Conservation (phyloP, 2,888 invertebrate species). For the Exocentrus adspersus region DNA sequence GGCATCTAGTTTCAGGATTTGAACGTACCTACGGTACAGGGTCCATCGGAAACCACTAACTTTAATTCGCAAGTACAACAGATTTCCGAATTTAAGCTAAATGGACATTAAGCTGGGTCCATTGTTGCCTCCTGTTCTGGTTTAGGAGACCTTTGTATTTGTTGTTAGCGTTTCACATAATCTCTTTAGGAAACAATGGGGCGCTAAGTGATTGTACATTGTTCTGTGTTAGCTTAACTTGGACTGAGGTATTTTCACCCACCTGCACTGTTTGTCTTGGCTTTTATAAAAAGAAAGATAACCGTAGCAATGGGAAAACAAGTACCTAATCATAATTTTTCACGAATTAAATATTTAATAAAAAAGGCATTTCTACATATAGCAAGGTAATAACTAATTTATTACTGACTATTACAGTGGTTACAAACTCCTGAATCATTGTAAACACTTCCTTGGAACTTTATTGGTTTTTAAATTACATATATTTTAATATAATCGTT, state of each 20-base stretch:
- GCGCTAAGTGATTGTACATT: slow-evolving; percentile 1
- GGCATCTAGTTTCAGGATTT: too few relatives aligned
- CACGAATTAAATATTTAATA: too few relatives aligned
- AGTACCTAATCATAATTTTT: too few relatives aligned
- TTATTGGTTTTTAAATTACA: too few relatives aligned
- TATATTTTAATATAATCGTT: too few relatives aligned
- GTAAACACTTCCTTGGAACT: too few relatives aligned
- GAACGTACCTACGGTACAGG: too few relatives aligned
- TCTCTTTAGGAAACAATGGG: slow-evolving; percentile 14
- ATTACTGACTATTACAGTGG: too few relatives aligned
- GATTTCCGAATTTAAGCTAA: slow-evolving; percentile 25
- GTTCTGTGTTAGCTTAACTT: slow-evolving; percentile 13
- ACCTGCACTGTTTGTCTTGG: slow-evolving; percentile 28
- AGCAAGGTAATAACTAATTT: too few relatives aligned
- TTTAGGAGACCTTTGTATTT: slow-evolving; percentile 4
- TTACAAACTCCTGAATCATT: too few relatives aligned
- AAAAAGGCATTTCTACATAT: too few relatives aligned
- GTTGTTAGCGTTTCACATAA: slow-evolving; percentile 10
- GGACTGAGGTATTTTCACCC: slow-evolving; percentile 31
- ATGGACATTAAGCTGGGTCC: slow-evolving; percentile 9
- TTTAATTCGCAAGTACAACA: slow-evolving; percentile 29
- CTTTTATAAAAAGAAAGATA: not conserved
- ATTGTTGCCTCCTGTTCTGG: slow-evolving; percentile 1
- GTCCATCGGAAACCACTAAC: slow-evolving; percentile 19
- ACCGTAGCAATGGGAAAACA: too few relatives aligned